Evolutionary conservation across 2,797 vertebrate genomes (phyloP).

Genomic region (Champsocephalus esox): DNA sequence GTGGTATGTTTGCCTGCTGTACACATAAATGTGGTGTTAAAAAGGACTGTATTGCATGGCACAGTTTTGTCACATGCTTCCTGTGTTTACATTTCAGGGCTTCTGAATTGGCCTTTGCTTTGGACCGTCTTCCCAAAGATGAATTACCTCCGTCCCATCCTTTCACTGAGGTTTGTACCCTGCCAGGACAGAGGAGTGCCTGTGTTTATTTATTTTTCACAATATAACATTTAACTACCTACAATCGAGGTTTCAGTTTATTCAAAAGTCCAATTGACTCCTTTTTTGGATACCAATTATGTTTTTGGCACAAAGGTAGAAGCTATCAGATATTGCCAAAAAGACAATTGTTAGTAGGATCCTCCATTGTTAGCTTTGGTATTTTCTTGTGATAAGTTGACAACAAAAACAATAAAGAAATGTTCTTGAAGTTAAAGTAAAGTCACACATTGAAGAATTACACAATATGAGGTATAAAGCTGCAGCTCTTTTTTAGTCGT

Average conservation of each 20-base stretch:
- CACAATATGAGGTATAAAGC: not conserved
- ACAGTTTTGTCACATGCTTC: not conserved
- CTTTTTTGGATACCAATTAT: not conserved
- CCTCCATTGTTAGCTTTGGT: not conserved
- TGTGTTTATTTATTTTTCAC: not conserved
- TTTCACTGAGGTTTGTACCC: conserved; percentile 89
- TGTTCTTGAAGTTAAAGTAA: not conserved
- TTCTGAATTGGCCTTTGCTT: conserved; percentile 93
- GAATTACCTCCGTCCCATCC: conserved; percentile 87
- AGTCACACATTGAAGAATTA: not conserved
- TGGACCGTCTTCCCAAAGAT: conserved; percentile 89
- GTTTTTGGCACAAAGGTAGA: not conserved
- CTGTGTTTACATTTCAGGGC: conserved; percentile 85
- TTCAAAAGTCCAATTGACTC: not conserved
- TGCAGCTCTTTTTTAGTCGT: not conserved
- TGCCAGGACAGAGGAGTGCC: not conserved
- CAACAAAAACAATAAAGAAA: not conserved
- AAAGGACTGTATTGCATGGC: not conserved
- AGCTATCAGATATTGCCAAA: not conserved
- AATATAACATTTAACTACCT: not conserved
- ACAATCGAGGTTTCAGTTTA: too few relatives aligned
- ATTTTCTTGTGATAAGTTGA: not conserved
- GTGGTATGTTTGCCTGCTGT: not conserved
- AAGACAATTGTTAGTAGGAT: not conserved
- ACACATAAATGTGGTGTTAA: not conserved